These are phyloP conservation scores for Haplotaxodon microlepis DNA, from an alignment of 2,113 vertebrate genomes.

Conservation along the genomic window DNA sequence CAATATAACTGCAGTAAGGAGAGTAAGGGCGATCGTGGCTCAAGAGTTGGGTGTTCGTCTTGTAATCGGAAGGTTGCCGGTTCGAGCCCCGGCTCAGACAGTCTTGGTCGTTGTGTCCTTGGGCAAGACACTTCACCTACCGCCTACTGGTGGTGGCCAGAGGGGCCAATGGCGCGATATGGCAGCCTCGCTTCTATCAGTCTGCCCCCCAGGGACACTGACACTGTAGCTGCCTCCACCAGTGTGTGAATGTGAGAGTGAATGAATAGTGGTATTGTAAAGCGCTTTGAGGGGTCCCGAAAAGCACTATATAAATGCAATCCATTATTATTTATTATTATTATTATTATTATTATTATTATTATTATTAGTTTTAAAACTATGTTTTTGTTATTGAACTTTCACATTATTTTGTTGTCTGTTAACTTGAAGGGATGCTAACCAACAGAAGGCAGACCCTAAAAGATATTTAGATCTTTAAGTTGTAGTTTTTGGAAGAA, in stretches of 20 bases:
- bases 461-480: neutral
- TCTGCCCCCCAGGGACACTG: neutral
- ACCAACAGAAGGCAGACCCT: neutral
- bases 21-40: neutral
- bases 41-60: fast-evolving
- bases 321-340: fast-evolving
- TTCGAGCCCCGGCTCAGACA: too few relatives aligned
- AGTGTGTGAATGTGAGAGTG: neutral
- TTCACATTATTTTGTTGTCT: neutral
- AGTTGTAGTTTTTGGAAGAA: neutral
- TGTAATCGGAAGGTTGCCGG: too few relatives aligned
- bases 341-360: too few relatives aligned
- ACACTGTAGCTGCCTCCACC: neutral
- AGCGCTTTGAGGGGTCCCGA: neutral
- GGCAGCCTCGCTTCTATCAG: fast-evolving
- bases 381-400: neutral
- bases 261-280: fast-evolving
- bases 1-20: neutral
- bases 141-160: too few relatives aligned
- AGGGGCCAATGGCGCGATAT: too few relatives aligned
- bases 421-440: neutral
- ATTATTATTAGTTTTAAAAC: neutral
- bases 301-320: neutral
- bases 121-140: too few relatives aligned
- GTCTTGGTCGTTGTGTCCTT: too few relatives aligned